Evolutionary conservation across 2,797 vertebrate species (phyloP).

Genomic region (Coreius guichenoti): DNA sequence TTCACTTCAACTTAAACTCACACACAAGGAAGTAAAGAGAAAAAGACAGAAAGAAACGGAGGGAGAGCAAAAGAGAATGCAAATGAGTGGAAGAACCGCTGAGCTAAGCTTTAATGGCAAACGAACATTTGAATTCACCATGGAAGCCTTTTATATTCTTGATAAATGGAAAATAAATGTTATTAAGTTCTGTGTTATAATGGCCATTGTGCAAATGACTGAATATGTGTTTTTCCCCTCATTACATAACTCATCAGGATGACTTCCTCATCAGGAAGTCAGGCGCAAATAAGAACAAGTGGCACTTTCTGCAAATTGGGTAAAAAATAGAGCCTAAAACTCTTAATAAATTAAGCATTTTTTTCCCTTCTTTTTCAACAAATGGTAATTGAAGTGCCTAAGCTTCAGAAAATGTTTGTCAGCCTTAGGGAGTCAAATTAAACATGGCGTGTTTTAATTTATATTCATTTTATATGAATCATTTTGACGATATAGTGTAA

Average conservation of each 20-base stretch:
- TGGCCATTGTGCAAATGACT: slow-evolving; percentile 26
- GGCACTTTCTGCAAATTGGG: slow-evolving; percentile 30
- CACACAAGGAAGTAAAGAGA: slow-evolving; percentile 12
- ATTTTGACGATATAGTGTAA: neutral
- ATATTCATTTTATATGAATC: neutral
- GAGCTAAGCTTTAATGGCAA: slow-evolving; percentile 46
- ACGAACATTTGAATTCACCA: slow-evolving; percentile 24
- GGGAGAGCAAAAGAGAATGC: slow-evolving; percentile 11
- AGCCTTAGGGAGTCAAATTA: slow-evolving; percentile 6
- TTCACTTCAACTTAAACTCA: slow-evolving; percentile 37
- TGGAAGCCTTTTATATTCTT: slow-evolving; percentile 26
- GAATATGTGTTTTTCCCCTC: slow-evolving; percentile 26
- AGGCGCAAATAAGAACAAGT: slow-evolving; percentile 37
- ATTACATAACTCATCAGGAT: slow-evolving; percentile 38
- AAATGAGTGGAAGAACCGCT: slow-evolving; percentile 39
- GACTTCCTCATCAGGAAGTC: slow-evolving; percentile 39
- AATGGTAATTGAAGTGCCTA: slow-evolving; percentile 2
- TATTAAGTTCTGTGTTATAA: slow-evolving; percentile 40
- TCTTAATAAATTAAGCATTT: neutral
- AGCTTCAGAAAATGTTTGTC: slow-evolving; percentile 25
- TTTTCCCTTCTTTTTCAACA: slow-evolving; percentile 1
- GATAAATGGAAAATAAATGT: slow-evolving; percentile 44
- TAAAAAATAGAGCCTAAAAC: slow-evolving; percentile 25
- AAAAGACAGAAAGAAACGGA: slow-evolving; percentile 18
- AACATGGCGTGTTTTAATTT: neutral